Percentiles rank a stretch among this genome's conserved stretches.
Evolutionary conservation across 2,113 vertebrate species (phyloP).

Genomic region (Nyctereutes procyonoides): DNA sequence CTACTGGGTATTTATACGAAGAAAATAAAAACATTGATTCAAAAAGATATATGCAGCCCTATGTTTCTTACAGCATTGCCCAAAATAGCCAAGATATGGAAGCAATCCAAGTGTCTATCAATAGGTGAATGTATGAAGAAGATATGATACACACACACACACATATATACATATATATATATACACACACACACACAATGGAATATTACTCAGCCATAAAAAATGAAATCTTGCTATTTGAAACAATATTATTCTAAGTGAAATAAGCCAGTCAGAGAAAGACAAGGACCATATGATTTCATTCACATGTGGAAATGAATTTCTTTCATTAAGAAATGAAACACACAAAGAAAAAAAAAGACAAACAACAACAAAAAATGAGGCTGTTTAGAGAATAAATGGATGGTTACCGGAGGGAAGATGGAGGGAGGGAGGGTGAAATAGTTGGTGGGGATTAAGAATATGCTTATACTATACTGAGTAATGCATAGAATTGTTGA

Average conservation of each 20-base stretch:
- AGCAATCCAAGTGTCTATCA: neutral
- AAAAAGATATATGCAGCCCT: neutral
- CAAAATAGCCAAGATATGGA: neutral
- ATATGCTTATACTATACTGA: neutral
- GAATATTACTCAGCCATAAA: neutral
- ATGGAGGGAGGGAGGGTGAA: neutral
- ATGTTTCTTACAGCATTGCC: neutral
- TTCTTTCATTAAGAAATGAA: neutral
- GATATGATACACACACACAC: neutral
- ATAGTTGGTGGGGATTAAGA: neutral
- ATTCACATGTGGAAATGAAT: neutral
- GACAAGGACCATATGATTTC: neutral
- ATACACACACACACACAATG: neutral
- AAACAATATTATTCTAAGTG: neutral
- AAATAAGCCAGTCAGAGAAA: neutral
- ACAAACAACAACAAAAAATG: neutral
- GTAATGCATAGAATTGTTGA: neutral
- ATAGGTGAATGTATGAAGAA: neutral
- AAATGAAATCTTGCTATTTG: neutral
- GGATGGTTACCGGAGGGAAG: neutral
- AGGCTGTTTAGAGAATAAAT: neutral
- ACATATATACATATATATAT: neutral
- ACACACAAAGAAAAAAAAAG: neutral
- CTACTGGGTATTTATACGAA: neutral
- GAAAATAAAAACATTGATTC: neutral